Base-by-base conservation (phyloP, 1,140 invertebrate genomes). In the Aphaenogaster ashmeadi region DNA sequence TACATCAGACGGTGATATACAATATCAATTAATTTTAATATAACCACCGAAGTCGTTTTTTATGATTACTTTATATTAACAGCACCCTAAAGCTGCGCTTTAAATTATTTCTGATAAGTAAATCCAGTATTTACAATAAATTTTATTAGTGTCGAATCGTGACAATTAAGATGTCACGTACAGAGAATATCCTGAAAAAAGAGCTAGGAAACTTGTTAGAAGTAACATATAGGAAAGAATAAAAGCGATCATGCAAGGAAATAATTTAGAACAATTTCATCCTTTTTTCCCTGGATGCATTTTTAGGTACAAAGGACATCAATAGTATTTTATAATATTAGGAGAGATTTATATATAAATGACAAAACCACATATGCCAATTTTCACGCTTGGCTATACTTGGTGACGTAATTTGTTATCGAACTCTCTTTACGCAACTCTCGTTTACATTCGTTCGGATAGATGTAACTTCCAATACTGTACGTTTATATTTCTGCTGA, bases 401-500 rank as follows among this genome's bases (percentile, higher is more conserved):
- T 21, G 69, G 18, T 47, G 13, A 75, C 62, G 38, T 41, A 83
- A 74, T 84, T 75, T 75, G 41, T 84, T 74, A 47, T 80, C 78
- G 41, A 72, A 41, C 52, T 27, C 27, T 56, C 67, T n/a, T n/a
- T 56, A 47, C 21, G 3, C 27, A 83, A 72, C 58, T 84, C 15
- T 69, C 67, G 38, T 83, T 84, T 75, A 84, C 27, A 50, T 84
- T 60, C 33, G 56, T 88, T 80, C 84, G 54, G 66, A 86, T 52
- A 86, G 64, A 90, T 85, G 90, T 88, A 87, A 87, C 60, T 85
- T 88, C 79, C 81, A 33, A 75, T 77, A 80, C 85, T 93, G 85
- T 93, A 94, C 90, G 91, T 94, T 94, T 93, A 94, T 94, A 93
- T 93, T 90, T 92, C 91, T 89, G 91, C 92, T 91, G 79, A 93